Percentiles rank a stretch among this genome's conserved stretches.
Conservation (phyloP, 2,113 vertebrate species). For the Climacteris rufus region DNA sequence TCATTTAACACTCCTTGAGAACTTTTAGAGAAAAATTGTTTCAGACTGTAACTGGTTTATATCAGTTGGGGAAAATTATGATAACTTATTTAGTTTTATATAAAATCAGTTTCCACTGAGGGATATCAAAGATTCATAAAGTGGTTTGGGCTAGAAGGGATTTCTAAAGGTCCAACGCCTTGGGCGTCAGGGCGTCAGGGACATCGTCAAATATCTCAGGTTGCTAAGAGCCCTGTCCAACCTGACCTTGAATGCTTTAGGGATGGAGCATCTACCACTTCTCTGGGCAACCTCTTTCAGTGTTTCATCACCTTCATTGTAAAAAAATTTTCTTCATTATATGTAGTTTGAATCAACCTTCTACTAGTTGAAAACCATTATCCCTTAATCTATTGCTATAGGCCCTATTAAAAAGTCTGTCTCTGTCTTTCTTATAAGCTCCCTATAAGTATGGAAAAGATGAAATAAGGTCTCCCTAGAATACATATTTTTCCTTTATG, state of each 20-base stretch:
- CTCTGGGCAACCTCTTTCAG: background rate
- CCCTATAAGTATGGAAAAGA: background rate
- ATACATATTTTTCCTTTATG: background rate
- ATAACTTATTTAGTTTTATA: background rate
- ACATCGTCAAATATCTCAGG: background rate
- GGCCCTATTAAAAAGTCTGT: background rate
- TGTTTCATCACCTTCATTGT: background rate
- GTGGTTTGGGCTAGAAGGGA: background rate
- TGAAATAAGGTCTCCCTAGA: accelerated
- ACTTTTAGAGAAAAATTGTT: background rate
- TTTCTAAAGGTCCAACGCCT: background rate
- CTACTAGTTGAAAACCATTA: background rate
- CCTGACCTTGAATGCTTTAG: background rate
- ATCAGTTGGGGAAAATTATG: background rate
- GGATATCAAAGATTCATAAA: background rate
- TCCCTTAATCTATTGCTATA: background rate
- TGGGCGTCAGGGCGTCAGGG: background rate
- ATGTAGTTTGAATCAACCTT: background rate
- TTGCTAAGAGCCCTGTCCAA: background rate
- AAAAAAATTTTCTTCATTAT: background rate
- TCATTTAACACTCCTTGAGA: background rate
- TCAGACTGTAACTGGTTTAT: background rate
- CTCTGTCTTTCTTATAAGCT: background rate
- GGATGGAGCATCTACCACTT: background rate
- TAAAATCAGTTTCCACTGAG: background rate